Percentiles rank a stretch among this genome's conserved stretches.
phyloP scores from a whole-genome alignment of 2,113 vertebrate genomes.

The Gadus chalcogrammus region DNA sequence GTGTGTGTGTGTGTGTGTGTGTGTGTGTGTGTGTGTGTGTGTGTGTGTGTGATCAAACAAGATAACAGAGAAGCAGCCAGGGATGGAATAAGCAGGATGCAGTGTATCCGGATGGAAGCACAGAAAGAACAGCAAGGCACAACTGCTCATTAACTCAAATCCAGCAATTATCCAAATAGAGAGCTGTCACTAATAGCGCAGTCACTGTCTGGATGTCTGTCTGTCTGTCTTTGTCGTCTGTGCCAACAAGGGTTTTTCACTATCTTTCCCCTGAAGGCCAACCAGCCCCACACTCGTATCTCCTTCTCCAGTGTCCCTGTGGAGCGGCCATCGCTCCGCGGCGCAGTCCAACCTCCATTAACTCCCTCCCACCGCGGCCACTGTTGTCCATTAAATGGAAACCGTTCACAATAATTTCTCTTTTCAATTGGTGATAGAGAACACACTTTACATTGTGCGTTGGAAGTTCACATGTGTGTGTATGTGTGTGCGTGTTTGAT shows the following conservation, averaged over 20 bases:
- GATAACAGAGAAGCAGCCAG: not conserved
- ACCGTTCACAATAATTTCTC: not conserved
- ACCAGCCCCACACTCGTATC: constrained; percentile 4
- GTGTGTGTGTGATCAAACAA: not conserved
- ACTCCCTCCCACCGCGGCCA: not conserved
- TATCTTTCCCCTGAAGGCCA: not conserved
- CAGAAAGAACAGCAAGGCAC: constrained; percentile 40
- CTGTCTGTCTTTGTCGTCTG: not conserved
- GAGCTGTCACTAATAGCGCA: constrained; percentile 30
- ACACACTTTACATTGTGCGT: not conserved
- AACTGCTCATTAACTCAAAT: constrained; percentile 48
- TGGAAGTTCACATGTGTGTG: not conserved
- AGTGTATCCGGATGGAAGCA: not conserved
- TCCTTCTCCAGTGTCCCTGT: constrained; percentile 18
- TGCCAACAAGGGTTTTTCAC: not conserved
- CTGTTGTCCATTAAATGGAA: not conserved
- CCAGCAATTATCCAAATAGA: constrained; percentile 59
- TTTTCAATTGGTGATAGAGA: not conserved
- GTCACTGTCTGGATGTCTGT: not conserved
- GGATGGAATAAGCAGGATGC: not conserved
- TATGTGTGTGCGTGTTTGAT: not conserved
- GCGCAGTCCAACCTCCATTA: constrained; percentile 1
- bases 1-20: constrained; percentile 1
- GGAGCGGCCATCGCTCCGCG: constrained; percentile 12
- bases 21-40: not conserved